Percentiles rank a stretch among this genome's conserved stretches.
phyloP scores from a whole-genome alignment of 2,888 invertebrate genomes.

The Neoscelio sp. region DNA sequence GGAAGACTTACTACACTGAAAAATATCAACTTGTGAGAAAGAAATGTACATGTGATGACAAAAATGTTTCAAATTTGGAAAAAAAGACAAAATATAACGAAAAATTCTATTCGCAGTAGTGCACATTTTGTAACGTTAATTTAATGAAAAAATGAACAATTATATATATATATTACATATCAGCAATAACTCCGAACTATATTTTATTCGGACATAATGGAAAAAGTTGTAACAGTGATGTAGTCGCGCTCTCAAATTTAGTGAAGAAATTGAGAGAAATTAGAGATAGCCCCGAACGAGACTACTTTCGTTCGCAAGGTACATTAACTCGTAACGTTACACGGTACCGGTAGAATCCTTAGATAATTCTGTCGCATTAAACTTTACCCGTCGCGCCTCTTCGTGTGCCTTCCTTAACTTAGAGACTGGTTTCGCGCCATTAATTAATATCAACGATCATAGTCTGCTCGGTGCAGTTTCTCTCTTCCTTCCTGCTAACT shows the following conservation, averaged over 20 bases:
- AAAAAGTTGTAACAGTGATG: slow-evolving; percentile 53
- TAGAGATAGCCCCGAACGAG: slow-evolving; percentile 51
- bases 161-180: too few species aligned
- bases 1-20: too few species aligned
- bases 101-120: too few species aligned
- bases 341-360: slow-evolving; percentile 66
- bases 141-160: too few species aligned
- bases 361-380: slow-evolving; percentile 71
- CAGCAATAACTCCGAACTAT: too few species aligned
- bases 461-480: slow-evolving; percentile 42
- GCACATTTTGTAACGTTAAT: too few species aligned
- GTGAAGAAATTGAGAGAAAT: slow-evolving; percentile 65
- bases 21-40: too few species aligned
- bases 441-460: slow-evolving; percentile 72
- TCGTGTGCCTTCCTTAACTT: slow-evolving; percentile 58
- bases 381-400: slow-evolving; percentile 64
- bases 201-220: slow-evolving; percentile 47
- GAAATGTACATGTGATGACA: too few species aligned
- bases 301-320: slow-evolving; percentile 61
- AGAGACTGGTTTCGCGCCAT: slow-evolving; percentile 69
- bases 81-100: too few species aligned
- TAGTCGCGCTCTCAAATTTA: slow-evolving; percentile 51
- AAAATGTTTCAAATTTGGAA: too few species aligned
- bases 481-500: slow-evolving; percentile 20
- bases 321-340: slow-evolving; percentile 69